A percentile compares a stretch with the other conserved stretches of the same genome.
Conservation (phyloP, 1,140 invertebrate species). For the Protaetia brevitarsis region DNA sequence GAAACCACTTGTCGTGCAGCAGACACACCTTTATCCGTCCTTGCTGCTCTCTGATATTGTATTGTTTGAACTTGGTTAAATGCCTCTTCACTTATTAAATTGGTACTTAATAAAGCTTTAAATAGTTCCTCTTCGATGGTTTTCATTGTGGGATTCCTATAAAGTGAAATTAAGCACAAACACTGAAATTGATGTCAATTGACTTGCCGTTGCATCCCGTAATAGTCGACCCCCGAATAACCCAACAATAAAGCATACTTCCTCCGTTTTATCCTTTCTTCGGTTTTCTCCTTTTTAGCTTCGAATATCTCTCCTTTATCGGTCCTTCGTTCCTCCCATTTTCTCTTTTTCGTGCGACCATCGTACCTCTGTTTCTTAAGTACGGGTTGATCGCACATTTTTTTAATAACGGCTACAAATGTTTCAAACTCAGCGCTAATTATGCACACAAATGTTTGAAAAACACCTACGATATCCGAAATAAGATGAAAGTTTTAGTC, state of each 20-base stretch:
- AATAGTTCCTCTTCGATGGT: constrained; percentile 93
- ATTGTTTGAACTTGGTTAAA: constrained; percentile 73
- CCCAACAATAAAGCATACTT: constrained; percentile 82
- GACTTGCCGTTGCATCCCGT: constrained; percentile 83
- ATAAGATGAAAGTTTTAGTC: not conserved
- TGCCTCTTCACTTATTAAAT: constrained; percentile 74
- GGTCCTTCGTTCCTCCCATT: constrained; percentile 58
- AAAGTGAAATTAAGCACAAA: constrained; percentile 27
- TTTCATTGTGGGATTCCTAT: constrained; percentile 73
- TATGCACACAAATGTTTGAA: not conserved
- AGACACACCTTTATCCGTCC: constrained; percentile 96
- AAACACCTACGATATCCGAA: not conserved
- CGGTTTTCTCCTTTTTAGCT: constrained; percentile 37
- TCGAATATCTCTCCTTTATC: constrained; percentile 48
- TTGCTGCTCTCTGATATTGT: constrained; percentile 90
- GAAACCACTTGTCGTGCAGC: constrained; percentile 91
- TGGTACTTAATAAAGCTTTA: constrained; percentile 72
- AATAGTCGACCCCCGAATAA: constrained; percentile 89
- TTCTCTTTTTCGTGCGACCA: constrained; percentile 54
- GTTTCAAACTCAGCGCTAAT: not conserved
- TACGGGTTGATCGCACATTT: not conserved
- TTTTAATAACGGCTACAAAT: not conserved
- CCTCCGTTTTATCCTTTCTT: constrained; percentile 64
- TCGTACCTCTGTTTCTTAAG: constrained; percentile 50
- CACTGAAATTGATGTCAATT: not conserved